Conservation (phyloP, 2,888 invertebrate genomes). For the Megaustenia siamemsis region DNA sequence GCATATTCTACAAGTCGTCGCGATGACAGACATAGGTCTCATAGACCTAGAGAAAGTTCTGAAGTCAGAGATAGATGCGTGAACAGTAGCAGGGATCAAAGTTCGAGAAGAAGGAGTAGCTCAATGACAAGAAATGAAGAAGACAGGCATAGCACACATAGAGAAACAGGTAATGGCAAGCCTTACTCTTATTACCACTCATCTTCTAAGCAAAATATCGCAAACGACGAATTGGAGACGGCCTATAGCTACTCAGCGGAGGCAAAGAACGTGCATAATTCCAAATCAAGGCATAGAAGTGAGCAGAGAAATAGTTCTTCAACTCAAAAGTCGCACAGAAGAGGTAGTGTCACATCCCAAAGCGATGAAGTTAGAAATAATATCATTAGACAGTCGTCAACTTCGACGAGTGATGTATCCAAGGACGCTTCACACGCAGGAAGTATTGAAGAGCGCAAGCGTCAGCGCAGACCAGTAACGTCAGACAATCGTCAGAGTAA, state of each 20-base stretch:
- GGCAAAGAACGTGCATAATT: background rate
- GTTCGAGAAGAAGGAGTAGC: background rate
- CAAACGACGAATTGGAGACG: background rate
- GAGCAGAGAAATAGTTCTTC: background rate
- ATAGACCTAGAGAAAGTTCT: background rate
- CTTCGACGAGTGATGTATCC: background rate
- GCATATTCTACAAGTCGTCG: background rate
- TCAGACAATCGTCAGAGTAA: background rate
- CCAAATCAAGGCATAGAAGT: background rate
- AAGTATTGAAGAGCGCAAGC: background rate
- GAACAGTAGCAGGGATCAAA: background rate
- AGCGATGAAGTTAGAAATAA: background rate
- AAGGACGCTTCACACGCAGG: background rate
- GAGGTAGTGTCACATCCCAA: background rate
- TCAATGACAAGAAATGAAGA: background rate
- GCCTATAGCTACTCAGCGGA: too few species aligned
- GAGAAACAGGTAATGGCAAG: background rate
- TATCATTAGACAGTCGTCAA: background rate
- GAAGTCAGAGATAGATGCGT: background rate
- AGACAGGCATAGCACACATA: background rate
- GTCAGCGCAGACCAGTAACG: background rate
- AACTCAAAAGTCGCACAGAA: background rate
- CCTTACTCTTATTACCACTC: background rate
- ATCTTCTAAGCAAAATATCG: constrained; percentile 5
- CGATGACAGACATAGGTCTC: background rate